Conservation (phyloP, 2,888 invertebrate genomes). For the Labia minor region DNA sequence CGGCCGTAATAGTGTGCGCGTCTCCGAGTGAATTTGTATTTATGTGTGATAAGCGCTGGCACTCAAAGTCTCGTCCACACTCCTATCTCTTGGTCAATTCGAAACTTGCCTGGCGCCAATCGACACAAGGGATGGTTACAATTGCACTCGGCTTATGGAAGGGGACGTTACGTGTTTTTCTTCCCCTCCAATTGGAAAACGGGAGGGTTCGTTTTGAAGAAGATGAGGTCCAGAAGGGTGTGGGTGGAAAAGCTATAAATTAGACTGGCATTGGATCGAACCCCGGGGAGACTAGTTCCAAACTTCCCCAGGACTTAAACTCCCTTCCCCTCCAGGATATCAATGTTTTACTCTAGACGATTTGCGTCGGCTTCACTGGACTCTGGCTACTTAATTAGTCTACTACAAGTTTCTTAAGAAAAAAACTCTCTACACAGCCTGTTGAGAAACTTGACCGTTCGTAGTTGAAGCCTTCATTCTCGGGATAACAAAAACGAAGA, state of each 20-base stretch:
- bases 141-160: no score
- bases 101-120: background rate
- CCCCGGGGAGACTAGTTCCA: constrained; percentile 4
- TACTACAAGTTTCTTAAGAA: background rate
- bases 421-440: background rate
- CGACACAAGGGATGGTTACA: constrained; percentile 13
- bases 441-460: constrained; percentile 7
- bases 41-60: constrained; percentile 6
- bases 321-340: background rate
- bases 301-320: constrained; percentile 7
- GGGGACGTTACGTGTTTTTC: background rate
- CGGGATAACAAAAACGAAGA: constrained; percentile 3
- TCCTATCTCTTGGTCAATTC: constrained; percentile 7
- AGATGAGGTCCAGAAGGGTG: constrained; percentile 5
- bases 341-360: constrained; percentile 13
- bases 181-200: background rate
- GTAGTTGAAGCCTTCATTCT: background rate
- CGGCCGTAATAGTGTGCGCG: background rate
- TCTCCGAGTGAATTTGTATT: constrained; percentile 8
- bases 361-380: constrained; percentile 1
- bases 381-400: constrained; percentile 1
- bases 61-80: constrained; percentile 7
- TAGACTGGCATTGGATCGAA: constrained; percentile 13
- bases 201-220: background rate
- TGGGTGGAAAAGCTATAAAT: constrained; percentile 13